These are phyloP conservation scores for Chymomyza amoena DNA, from an alignment of 2,888 invertebrate genomes.

Conservation along the genomic window DNA sequence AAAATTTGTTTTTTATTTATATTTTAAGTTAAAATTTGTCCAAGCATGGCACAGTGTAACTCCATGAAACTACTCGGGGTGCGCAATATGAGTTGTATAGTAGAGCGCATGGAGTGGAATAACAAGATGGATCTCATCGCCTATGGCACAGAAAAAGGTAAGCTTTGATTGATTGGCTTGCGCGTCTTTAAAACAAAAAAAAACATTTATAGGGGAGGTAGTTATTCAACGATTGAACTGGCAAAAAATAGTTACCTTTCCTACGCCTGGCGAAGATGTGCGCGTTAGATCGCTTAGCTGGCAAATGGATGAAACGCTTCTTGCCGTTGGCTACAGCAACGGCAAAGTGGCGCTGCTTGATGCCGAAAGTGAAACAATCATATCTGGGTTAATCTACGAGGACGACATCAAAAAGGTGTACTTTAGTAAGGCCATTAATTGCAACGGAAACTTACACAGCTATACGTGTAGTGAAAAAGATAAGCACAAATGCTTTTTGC, in stretches of 20 bases:
- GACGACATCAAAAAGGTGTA: constrained; percentile 86
- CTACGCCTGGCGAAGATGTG: constrained; percentile 87
- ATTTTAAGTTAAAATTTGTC: constrained; percentile 3
- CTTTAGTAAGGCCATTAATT: constrained; percentile 82
- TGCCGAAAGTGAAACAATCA: constrained; percentile 90
- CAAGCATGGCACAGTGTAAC: constrained; percentile 73
- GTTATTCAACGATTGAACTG: constrained; percentile 93
- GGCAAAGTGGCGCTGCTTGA: constrained; percentile 87
- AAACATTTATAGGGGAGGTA: constrained; percentile 85
- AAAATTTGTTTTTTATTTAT: constrained; percentile 1
- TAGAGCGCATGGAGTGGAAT: constrained; percentile 94
- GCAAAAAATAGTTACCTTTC: constrained; percentile 94
- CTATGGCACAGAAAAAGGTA: constrained; percentile 90
- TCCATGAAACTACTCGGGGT: constrained; percentile 77
- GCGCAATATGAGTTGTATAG: constrained; percentile 78
- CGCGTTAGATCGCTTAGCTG: constrained; percentile 90
- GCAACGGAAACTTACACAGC: constrained; percentile 54
- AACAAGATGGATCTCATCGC: constrained; percentile 96
- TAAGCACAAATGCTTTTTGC: constrained; percentile 79
- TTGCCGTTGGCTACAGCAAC: constrained; percentile 83
- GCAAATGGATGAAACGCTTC: constrained; percentile 96
- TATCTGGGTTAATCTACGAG: constrained; percentile 83
- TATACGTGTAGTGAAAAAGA: constrained; percentile 57
- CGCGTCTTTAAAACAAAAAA: not conserved
- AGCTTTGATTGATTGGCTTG: constrained; percentile 18